Evolutionary conservation across 2,797 vertebrate species (phyloP).

Genomic region (Glossophaga mutica): DNA sequence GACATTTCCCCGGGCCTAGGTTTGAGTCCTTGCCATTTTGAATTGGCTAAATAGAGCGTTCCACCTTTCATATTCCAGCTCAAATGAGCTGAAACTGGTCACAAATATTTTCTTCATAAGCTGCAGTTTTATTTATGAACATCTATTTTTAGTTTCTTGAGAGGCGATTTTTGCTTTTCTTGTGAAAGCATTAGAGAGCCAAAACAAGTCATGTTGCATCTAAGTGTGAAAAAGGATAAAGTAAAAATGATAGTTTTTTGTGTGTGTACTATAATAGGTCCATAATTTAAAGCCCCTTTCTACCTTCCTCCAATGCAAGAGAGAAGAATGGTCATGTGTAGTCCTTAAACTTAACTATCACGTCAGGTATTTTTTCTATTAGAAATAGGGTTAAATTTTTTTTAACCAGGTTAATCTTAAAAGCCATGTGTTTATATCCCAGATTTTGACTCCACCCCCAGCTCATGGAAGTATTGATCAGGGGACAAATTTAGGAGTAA

Average conservation of each 20-base stretch:
- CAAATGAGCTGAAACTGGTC: not conserved
- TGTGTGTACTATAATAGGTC: not conserved
- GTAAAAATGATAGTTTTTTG: not conserved
- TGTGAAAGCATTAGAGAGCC: not conserved
- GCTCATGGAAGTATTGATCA: not conserved
- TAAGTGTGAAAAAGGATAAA: not conserved
- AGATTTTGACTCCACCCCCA: not conserved
- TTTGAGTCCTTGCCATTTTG: not conserved
- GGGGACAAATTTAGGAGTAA: not conserved
- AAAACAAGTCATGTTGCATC: not conserved
- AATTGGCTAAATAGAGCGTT: slow-evolving; percentile 8
- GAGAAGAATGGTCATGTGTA: not conserved
- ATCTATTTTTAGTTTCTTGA: slow-evolving; percentile 51
- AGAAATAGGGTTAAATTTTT: not conserved
- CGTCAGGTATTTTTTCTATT: not conserved
- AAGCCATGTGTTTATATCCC: not conserved
- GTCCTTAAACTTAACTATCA: not conserved
- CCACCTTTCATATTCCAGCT: not conserved
- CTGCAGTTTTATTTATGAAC: slow-evolving; percentile 50
- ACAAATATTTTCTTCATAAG: slow-evolving; percentile 17
- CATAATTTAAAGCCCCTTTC: not conserved
- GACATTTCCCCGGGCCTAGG: not conserved
- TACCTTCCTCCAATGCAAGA: not conserved
- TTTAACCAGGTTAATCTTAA: not conserved
- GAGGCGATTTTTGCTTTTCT: slow-evolving; percentile 49